Conservation (phyloP, 2,113 vertebrate species). For the Gavialis gangeticus region DNA sequence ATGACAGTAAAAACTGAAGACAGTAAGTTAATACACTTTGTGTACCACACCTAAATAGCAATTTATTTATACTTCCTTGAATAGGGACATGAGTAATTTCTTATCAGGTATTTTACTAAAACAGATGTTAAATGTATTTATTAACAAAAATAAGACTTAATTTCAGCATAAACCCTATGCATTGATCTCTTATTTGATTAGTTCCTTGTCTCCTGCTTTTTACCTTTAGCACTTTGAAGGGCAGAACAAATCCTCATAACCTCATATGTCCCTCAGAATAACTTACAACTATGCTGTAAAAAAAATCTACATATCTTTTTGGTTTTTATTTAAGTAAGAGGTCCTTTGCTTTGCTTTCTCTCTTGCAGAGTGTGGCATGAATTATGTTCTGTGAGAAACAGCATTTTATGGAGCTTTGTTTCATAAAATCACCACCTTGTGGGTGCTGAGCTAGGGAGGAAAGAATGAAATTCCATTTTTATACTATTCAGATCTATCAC, state of each 20-base stretch:
- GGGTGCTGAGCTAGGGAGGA: background rate
- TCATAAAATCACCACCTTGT: constrained; percentile 47
- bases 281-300: background rate
- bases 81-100: background rate
- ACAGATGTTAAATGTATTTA: background rate
- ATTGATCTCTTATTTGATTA: constrained; percentile 7
- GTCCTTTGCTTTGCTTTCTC: constrained; percentile 14
- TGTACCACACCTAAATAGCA: background rate
- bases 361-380: background rate
- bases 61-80: background rate
- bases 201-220: constrained; percentile 25
- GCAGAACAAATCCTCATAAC: background rate
- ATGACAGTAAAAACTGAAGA: background rate
- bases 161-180: background rate
- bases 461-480: constrained; percentile 61
- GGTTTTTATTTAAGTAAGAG: constrained; percentile 47
- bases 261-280: background rate
- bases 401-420: constrained; percentile 64
- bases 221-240: background rate
- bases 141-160: background rate
- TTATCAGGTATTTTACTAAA: background rate
- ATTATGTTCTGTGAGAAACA: constrained; percentile 32
- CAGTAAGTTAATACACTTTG: background rate
- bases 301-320: background rate
- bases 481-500: constrained; percentile 62